Percentiles rank a stretch among this genome's conserved stretches.
phyloP scores from a whole-genome alignment of 2,888 invertebrate species.

The Brachyptera risi region DNA sequence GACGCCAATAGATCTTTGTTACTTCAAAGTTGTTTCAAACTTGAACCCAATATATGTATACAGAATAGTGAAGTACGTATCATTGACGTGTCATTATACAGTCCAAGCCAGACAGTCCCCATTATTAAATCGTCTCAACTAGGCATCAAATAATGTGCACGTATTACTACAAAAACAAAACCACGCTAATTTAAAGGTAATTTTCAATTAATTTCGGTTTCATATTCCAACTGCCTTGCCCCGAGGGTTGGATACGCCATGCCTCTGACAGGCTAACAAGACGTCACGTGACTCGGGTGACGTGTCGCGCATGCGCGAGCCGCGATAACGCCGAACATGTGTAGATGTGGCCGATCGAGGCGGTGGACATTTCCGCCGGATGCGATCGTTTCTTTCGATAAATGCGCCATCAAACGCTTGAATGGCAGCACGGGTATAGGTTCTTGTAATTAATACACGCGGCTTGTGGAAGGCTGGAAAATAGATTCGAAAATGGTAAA shows the following conservation, averaged over 20 bases:
- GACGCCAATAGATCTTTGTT: too few species aligned
- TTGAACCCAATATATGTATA: too few species aligned
- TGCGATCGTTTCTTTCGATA: slow-evolving; percentile 2
- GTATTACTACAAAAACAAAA: too few species aligned
- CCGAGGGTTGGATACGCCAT: background rate
- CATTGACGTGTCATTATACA: too few species aligned
- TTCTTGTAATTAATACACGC: too few species aligned
- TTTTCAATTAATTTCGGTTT: slow-evolving; percentile 1
- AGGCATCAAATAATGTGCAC: too few species aligned
- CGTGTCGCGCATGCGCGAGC: background rate
- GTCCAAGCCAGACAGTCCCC: too few species aligned
- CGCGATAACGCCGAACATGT: background rate
- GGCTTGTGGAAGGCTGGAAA: too few species aligned
- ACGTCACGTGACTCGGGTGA: background rate
- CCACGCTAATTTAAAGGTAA: background rate
- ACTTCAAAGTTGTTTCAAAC: too few species aligned
- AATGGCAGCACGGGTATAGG: background rate
- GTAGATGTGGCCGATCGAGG: background rate
- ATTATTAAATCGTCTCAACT: too few species aligned
- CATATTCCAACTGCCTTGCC: background rate
- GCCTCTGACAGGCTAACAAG: background rate
- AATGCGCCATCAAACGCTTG: background rate
- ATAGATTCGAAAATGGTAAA: too few species aligned
- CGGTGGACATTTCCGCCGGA: background rate
- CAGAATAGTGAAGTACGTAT: too few species aligned